Conservation (phyloP, 1,140 invertebrate genomes). For the Neoseiulus cucumeris region DNA sequence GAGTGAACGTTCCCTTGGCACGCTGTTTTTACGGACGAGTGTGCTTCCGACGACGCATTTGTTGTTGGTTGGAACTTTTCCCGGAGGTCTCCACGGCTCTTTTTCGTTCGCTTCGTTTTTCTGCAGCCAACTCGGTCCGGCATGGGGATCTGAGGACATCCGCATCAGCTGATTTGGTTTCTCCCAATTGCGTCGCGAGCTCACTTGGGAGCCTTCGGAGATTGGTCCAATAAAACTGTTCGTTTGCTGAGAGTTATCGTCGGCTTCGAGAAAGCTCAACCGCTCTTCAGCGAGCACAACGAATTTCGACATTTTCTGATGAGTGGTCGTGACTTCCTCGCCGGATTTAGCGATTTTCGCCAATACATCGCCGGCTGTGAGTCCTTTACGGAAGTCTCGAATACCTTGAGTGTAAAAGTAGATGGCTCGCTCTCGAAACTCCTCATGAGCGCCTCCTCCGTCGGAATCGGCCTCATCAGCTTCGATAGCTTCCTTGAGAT, state of each 20-base stretch:
- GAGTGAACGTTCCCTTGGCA: conserved; percentile 2
- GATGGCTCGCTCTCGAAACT: not conserved
- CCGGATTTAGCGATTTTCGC: not conserved
- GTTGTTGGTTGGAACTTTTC: not conserved
- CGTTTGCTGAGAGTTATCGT: not conserved
- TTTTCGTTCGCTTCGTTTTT: not conserved
- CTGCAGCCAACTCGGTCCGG: conserved; percentile 8
- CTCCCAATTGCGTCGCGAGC: not conserved
- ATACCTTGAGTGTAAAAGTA: conserved; percentile 9
- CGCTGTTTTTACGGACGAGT: not conserved
- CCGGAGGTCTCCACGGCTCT: conserved; percentile 5
- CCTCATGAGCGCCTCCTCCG: not conserved
- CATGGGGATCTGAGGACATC: not conserved
- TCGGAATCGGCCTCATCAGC: not conserved
- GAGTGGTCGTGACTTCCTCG: not conserved
- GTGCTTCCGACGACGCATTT: not conserved
- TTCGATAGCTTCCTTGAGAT: not conserved
- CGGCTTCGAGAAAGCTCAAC: not conserved
- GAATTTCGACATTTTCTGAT: conserved; percentile 5
- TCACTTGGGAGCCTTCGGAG: not conserved
- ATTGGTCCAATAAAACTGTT: not conserved
- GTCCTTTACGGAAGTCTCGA: not conserved
- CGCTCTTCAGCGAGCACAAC: not conserved
- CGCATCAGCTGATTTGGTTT: conserved; percentile 1
- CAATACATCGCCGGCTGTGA: not conserved